These are phyloP conservation scores for Diorhabda carinulata DNA, from an alignment of 1,140 invertebrate genomes.

Conservation along the genomic window DNA sequence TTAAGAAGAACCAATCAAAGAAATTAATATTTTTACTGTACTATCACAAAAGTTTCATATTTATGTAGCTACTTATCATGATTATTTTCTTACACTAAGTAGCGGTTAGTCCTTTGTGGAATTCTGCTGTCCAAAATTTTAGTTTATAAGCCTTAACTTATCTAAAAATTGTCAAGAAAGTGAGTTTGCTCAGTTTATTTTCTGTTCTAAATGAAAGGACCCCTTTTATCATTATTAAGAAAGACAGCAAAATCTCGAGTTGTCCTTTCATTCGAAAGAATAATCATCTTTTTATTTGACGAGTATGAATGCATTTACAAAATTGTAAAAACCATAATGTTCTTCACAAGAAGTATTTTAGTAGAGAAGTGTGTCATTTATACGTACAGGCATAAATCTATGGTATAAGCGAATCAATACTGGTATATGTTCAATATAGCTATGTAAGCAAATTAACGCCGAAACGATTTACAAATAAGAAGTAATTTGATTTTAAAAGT, in stretches of 20 bases:
- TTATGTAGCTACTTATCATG: too few species aligned
- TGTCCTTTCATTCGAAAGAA: conserved; percentile 2
- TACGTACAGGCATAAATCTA: not conserved
- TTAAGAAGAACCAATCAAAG: too few species aligned
- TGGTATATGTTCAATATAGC: too few species aligned
- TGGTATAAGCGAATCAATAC: too few species aligned
- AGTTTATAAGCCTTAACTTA: not conserved
- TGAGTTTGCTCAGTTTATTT: not conserved
- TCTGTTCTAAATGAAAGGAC: not conserved
- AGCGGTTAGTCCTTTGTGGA: too few species aligned
- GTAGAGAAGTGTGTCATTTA: not conserved
- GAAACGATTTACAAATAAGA: too few species aligned
- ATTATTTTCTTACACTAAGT: too few species aligned
- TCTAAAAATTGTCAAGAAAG: not conserved
- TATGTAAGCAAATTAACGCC: too few species aligned
- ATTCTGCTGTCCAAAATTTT: not conserved
- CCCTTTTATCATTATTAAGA: conserved; percentile 1
- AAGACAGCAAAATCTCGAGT: not conserved
- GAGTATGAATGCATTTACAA: not conserved
- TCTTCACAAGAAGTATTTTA: not conserved
- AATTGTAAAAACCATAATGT: not conserved
- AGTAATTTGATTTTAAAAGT: too few species aligned
- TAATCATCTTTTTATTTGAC: not conserved
- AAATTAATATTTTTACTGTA: too few species aligned
- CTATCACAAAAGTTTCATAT: too few species aligned